Base-by-base conservation (phyloP, 2,888 invertebrate genomes). In the Leptinotarsa rubiginosa region DNA sequence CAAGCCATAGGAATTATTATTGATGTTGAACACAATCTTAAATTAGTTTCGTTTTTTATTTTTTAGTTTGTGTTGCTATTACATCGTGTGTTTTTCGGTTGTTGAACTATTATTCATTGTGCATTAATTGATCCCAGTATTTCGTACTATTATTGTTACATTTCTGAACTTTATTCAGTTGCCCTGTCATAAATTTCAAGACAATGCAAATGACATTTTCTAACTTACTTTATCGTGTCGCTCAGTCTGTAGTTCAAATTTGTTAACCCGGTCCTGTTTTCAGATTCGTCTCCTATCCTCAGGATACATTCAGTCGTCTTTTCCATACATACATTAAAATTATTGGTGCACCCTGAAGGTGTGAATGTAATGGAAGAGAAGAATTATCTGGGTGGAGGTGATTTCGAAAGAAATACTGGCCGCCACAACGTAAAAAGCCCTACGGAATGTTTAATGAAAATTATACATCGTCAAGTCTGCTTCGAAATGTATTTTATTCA, bases 321-420 rank as follows among this genome's bases (percentile, higher is more conserved):
- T 47, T 67, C 67, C 25, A 69, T 59, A 69, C 41, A 52, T 69
- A 69, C 59, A 69, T 69, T 69, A 41, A 47, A 54, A 31, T 16
- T 59, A 69, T 69, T 56, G 65, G 41, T 56, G 15, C 10, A 65
- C 65, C 73, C 73, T 65, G n/a, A 56, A 69, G 73, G 73, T 73
- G 73, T 65, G 65, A 70, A 69, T 56, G 69, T 73, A 69, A 73
- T 70, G 65, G 49, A 59, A 69, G 69, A 50, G n/a, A 50, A 73
- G 69, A 69, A 65, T 69, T 59, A 69, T 13, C 69, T 56, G 52
- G 20, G 56, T 59, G 64, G 50, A 72, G 50, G 49, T 69, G 56
- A 73, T 69, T 73, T 69, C 50, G 65, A 50, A 47, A 65, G 64
- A 54, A 52, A 69, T 69, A 54, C n/a, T 65, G 50, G 65, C 64